A percentile compares a stretch with the other conserved stretches of the same genome.
These are phyloP conservation scores for Pyrochroa serraticornis DNA, from an alignment of 2,888 invertebrate species.

Conservation along the genomic window DNA sequence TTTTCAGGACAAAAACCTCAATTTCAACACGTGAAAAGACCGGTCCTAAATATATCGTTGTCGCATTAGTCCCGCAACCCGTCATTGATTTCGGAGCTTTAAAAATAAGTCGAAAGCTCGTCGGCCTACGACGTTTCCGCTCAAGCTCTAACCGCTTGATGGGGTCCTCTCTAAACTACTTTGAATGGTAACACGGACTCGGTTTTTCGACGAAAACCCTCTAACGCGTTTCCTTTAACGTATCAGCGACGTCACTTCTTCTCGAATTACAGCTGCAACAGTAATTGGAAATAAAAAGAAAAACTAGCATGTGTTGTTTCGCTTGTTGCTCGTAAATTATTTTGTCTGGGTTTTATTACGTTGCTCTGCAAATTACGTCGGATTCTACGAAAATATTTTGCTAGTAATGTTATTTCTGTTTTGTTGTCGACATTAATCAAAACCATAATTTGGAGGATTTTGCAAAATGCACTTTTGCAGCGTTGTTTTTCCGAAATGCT, in stretches of 20 bases:
- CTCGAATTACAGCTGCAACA: not conserved
- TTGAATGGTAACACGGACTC: conserved; percentile 19
- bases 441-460: too few relatives aligned
- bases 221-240: too few relatives aligned
- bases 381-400: too few relatives aligned
- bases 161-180: conserved; percentile 20
- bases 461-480: too few relatives aligned
- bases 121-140: conserved; percentile 15
- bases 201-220: conserved; percentile 12
- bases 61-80: conserved; percentile 32
- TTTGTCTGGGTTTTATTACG: not conserved
- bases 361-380: too few relatives aligned
- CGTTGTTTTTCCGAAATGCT: too few relatives aligned
- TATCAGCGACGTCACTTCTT: not conserved
- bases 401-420: too few relatives aligned
- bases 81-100: conserved; percentile 31
- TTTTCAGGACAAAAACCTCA: conserved; percentile 10
- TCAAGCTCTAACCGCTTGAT: conserved; percentile 18
- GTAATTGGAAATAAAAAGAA: not conserved
- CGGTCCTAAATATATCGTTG: conserved; percentile 31
- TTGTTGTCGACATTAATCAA: too few relatives aligned
- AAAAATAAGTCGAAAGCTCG: conserved; percentile 21
- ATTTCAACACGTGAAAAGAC: conserved; percentile 13
- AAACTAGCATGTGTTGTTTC: not conserved
- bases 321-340: conserved; percentile 2